Conservation (phyloP, 2,797 vertebrate species). For the Discoglossus pictus region DNA sequence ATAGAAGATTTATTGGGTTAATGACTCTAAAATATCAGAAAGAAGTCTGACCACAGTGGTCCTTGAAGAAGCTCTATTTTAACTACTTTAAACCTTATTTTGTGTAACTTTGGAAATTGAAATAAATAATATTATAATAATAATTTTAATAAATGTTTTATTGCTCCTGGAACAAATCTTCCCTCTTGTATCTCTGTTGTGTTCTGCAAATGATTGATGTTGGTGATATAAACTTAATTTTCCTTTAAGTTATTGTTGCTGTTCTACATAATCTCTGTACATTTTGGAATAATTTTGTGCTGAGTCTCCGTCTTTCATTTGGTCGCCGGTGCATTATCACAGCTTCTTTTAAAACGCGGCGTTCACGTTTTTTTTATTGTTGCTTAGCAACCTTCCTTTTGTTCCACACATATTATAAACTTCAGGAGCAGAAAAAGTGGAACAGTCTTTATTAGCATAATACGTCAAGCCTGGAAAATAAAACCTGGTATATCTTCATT, state of each 20-base stretch:
- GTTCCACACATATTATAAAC: conserved; percentile 37
- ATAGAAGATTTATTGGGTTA: too few species aligned
- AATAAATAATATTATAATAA: too few species aligned
- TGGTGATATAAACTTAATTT: conserved; percentile 61
- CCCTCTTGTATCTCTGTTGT: conserved; percentile 54
- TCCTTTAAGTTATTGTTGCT: conserved; percentile 52
- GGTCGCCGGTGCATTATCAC: conserved; percentile 59
- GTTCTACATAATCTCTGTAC: conserved; percentile 54
- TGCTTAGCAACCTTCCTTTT: conserved; percentile 68
- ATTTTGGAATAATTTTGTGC: conserved; percentile 60
- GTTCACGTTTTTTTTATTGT: conserved; percentile 66
- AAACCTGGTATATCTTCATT: conserved; percentile 34
- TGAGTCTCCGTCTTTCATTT: conserved; percentile 49
- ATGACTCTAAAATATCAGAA: too few species aligned
- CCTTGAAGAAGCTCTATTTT: too few species aligned
- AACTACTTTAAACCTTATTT: too few species aligned
- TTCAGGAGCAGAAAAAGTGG: conserved; percentile 46
- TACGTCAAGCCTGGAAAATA: conserved; percentile 48
- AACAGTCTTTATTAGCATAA: conserved; percentile 52
- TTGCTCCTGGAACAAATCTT: conserved; percentile 25
- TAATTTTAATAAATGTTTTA: fast-evolving
- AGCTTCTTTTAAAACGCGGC: conserved; percentile 58
- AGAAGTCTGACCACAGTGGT: too few species aligned
- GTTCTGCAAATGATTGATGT: conserved; percentile 59
- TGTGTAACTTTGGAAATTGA: too few species aligned